phyloP scores from a whole-genome alignment of 2,113 vertebrate genomes.

The Cichladusa arquata region DNA sequence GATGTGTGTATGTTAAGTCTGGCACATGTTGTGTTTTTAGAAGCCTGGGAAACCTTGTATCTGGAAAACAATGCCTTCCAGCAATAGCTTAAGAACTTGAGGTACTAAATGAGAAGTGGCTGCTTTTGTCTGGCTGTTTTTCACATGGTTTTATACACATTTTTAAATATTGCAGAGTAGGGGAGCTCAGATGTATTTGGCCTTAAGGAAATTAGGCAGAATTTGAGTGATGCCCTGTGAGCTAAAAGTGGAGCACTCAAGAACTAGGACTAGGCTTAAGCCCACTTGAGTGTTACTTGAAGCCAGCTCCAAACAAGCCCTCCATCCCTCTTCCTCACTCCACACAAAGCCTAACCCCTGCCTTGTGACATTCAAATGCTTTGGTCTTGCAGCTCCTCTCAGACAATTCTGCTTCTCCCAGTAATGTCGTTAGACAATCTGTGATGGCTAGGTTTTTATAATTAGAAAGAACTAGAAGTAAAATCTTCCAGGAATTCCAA shows the following conservation, averaged over 20 bases:
- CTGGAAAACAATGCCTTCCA: not conserved
- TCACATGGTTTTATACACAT: not conserved
- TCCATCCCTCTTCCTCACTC: not conserved
- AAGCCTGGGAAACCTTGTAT: not conserved
- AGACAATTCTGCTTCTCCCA: not conserved
- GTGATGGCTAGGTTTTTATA: not conserved
- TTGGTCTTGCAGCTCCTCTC: not conserved
- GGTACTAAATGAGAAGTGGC: not conserved
- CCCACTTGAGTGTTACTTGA: not conserved
- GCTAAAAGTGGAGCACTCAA: accelerated
- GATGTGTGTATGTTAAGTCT: accelerated
- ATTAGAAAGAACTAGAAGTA: not conserved
- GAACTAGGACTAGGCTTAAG: not conserved
- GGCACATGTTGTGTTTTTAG: accelerated
- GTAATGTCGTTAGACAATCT: accelerated
- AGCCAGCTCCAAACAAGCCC: not conserved
- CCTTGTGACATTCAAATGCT: not conserved
- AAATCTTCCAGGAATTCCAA: not conserved
- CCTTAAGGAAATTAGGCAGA: not conserved
- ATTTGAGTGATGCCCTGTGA: not conserved
- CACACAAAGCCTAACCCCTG: not conserved
- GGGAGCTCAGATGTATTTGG: not conserved
- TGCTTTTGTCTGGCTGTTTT: not conserved
- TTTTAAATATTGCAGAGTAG: not conserved
- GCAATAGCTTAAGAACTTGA: not conserved